Base-by-base conservation (phyloP, 2,888 invertebrate species). In the Urechis unicinctus region DNA sequence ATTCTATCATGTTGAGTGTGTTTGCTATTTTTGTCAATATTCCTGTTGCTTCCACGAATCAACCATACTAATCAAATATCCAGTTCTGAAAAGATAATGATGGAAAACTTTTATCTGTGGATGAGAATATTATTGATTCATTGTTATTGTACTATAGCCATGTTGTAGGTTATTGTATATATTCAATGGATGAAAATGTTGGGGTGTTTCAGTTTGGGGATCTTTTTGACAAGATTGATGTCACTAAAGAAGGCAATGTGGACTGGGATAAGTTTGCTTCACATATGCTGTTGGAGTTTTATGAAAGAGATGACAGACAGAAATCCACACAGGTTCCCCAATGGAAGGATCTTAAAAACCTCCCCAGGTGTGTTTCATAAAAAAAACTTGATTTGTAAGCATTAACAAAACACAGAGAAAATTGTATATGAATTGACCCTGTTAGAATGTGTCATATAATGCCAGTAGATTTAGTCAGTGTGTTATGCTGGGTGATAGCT, bases 241-340 rank as follows among this genome's bases (percentile, higher is more conserved):
- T 77, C 17, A 74, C 73, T 6, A 66, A 71, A 52, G 74, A 77
- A 36, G 75, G 75, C 3, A 65, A 60, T 13, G 75, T 78, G 0
- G 74, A 77, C 64, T 78, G 78, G 78, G 78, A 78, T 62, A 74
- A 77, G 59, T 69, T 78, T 55, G 75, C 77, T 2, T 71, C 73
- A 0, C 75, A 77, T 56, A 74, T 78, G 73, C 57, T 78, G 55
- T 66, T 75, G 17, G 77, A 77, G 62, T 76, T 78, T 57, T 74
- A 76, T 50, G 78, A 78, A 61, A 69, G 70, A 58, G 78, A 78
- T 56, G 77, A 78, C 61, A 65, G 72, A 21, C 71, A 74, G 41
- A 75, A 75, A 50, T 75, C 75, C 1, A 75, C 75, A 3, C 75
- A 75, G 57, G 72, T 78, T 0, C 78, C 78, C 0, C 74, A 75